Percentiles rank a stretch among this genome's conserved stretches.
Conservation (phyloP, 2,888 invertebrate species). For the Teleogryllus oceanicus region DNA sequence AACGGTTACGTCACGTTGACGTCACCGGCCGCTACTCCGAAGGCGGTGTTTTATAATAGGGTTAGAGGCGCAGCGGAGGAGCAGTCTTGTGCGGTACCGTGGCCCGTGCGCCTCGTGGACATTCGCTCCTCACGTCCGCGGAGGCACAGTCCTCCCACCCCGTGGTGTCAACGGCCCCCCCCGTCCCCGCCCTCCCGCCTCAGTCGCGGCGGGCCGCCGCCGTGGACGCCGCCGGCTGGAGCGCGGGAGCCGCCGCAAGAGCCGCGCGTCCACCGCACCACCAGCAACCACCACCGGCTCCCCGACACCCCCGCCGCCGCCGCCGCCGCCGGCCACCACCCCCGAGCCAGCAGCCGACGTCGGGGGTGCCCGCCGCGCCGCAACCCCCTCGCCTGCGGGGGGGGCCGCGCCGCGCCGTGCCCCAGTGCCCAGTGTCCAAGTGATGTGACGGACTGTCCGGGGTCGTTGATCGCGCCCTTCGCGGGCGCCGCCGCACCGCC, state of each 20-base stretch:
- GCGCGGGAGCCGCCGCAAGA: conserved; percentile 27
- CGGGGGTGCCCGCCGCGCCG: conserved; percentile 4
- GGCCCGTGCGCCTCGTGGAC: conserved; percentile 25
- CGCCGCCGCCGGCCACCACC: neutral
- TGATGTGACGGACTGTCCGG: neutral
- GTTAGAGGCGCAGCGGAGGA: conserved; percentile 32
- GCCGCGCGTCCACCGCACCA: neutral
- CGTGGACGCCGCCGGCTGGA: conserved; percentile 25
- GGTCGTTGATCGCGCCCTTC: neutral
- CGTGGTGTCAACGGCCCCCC: neutral
- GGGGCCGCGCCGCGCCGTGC: neutral
- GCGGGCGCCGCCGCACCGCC: neutral
- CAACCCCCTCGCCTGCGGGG: conserved; percentile 32
- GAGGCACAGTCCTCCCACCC: neutral
- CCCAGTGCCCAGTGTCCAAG: conserved; percentile 21
- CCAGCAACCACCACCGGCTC: neutral
- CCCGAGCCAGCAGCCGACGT: neutral
- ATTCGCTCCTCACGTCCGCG: neutral
- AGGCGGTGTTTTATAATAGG: conserved; percentile 38
- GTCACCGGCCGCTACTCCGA: conserved; percentile 30
- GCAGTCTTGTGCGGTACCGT: conserved; percentile 36
- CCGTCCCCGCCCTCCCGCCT: neutral
- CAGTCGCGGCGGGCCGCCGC: neutral
- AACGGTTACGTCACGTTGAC: conserved; percentile 22
- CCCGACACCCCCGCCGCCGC: neutral